Evolutionary conservation across 2,113 vertebrate genomes (phyloP).

Genomic region (Sylvietta virens): DNA sequence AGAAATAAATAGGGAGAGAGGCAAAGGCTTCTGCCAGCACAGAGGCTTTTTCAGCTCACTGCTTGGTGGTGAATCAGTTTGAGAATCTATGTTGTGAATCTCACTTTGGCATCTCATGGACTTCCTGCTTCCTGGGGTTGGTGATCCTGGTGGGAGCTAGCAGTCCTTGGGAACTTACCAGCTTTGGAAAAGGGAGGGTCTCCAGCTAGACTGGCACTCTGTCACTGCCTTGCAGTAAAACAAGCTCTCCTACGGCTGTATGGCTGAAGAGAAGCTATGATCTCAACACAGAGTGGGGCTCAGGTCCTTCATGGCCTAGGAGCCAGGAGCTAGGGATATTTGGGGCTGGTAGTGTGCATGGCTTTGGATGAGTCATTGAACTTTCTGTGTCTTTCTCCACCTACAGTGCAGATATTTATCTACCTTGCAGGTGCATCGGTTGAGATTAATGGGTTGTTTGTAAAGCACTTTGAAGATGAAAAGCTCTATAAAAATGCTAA

Average conservation of each 20-base stretch:
- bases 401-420: background rate
- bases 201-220: background rate
- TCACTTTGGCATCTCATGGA: background rate
- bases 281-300: background rate
- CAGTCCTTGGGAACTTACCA: background rate
- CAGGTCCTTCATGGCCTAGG: background rate
- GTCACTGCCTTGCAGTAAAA: fast-evolving
- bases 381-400: background rate
- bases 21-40: background rate
- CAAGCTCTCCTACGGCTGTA: fast-evolving
- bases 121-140: background rate
- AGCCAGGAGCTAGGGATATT: background rate
- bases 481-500: conserved; percentile 63
- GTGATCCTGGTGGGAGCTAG: background rate
- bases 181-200: background rate
- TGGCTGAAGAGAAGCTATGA: background rate
- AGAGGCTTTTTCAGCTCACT: background rate
- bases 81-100: fast-evolving
- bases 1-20: background rate
- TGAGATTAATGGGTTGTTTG: conserved; percentile 61
- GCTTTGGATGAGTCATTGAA: background rate
- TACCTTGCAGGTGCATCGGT: conserved; percentile 18
- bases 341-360: background rate
- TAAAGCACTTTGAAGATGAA: conserved; percentile 55
- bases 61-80: background rate